A percentile compares a stretch with the other conserved stretches of the same genome.
These are phyloP conservation scores for Holacanthella duospinosa DNA, from an alignment of 2,888 invertebrate species.

Conservation along the genomic window DNA sequence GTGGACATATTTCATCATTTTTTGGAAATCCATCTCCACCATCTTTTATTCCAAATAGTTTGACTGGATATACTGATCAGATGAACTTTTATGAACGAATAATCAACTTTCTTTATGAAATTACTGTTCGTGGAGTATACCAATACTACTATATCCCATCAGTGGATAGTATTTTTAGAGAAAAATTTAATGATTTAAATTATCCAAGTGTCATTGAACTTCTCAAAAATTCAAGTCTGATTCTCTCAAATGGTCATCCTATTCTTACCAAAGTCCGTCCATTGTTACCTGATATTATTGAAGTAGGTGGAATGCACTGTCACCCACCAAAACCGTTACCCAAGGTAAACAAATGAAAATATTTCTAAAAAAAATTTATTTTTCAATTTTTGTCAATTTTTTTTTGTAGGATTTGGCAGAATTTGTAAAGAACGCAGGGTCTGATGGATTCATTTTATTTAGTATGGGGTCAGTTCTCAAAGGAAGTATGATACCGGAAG, in stretches of 20 bases:
- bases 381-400: background rate
- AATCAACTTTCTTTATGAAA: background rate
- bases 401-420: slow-evolving; percentile 43
- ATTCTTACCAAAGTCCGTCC: slow-evolving; percentile 27
- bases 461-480: slow-evolving; percentile 77
- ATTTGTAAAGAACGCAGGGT: slow-evolving; percentile 55
- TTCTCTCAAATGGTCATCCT: slow-evolving; percentile 35
- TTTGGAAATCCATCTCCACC: slow-evolving; percentile 13
- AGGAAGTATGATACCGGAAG: slow-evolving; percentile 67
- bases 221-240: slow-evolving; percentile 32
- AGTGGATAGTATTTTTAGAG: slow-evolving; percentile 9
- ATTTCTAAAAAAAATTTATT: background rate
- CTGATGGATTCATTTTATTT: slow-evolving; percentile 63
- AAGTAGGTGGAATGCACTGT: slow-evolving; percentile 45
- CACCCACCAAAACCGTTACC: slow-evolving; percentile 59
- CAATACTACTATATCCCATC: slow-evolving; percentile 1
- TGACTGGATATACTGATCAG: slow-evolving; percentile 4
- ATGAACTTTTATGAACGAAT: slow-evolving; percentile 16
- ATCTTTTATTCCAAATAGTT: slow-evolving; percentile 11
- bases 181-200: slow-evolving; percentile 6
- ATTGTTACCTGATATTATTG: slow-evolving; percentile 31
- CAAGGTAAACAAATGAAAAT: slow-evolving; percentile 3
- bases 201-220: slow-evolving; percentile 32
- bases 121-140: background rate
- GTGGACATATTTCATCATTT: background rate